Evolutionary conservation across 2,888 invertebrate genomes (phyloP).

Genomic region (Drosophila recens): DNA sequence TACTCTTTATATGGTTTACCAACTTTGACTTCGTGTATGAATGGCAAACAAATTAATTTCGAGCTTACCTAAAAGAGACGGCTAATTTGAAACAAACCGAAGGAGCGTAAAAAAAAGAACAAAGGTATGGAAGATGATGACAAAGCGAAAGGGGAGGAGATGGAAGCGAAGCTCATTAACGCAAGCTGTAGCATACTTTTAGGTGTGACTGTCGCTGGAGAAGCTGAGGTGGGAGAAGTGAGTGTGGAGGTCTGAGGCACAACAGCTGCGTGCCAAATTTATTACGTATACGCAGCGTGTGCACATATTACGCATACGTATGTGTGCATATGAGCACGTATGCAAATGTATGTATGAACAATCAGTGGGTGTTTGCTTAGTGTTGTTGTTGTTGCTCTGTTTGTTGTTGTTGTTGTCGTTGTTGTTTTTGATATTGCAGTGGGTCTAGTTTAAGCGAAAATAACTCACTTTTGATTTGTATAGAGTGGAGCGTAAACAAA

Average conservation of each 20-base stretch:
- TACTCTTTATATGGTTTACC: constrained; percentile 11
- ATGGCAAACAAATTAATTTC: constrained; percentile 19
- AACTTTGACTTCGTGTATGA: constrained; percentile 14
- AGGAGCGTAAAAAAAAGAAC: neutral
- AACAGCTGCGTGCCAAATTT: constrained; percentile 22
- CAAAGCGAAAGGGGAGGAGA: neutral
- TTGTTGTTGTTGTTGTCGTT: neutral
- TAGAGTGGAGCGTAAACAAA: constrained; percentile 26
- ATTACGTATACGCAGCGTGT: constrained; percentile 27
- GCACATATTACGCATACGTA: constrained; percentile 7
- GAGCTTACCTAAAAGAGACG: constrained; percentile 6
- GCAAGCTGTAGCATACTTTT: constrained; percentile 20
- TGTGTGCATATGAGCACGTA: neutral
- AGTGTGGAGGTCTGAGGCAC: neutral
- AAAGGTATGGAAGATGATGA: neutral
- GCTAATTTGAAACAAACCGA: constrained; percentile 12
- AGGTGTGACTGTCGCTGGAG: constrained; percentile 4
- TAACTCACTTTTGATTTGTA: constrained; percentile 43
- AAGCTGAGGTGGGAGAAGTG: neutral
- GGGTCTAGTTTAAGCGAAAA: constrained; percentile 18
- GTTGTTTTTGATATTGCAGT: constrained; percentile 1
- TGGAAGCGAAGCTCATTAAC: constrained; percentile 24
- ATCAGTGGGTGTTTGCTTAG: constrained; percentile 7
- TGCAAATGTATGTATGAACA: constrained; percentile 21
- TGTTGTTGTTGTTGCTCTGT: neutral